These are phyloP conservation scores for Condylura cristata DNA, from an alignment of 2,113 vertebrate species.

Conservation along the genomic window DNA sequence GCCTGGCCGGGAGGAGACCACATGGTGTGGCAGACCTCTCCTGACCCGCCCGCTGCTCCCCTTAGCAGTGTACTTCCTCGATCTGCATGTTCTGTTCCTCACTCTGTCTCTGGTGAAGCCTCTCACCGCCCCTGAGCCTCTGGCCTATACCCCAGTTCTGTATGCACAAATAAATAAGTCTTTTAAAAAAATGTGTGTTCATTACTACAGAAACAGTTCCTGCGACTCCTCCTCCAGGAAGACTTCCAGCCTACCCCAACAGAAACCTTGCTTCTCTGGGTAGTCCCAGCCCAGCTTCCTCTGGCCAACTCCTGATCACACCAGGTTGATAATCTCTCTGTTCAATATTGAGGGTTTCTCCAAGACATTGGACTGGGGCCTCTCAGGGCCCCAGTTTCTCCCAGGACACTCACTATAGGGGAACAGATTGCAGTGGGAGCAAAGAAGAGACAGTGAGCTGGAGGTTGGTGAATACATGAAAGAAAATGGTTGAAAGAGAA, in stretches of 20 bases:
- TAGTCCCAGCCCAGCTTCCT: neutral
- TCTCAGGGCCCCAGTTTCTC: too few relatives aligned
- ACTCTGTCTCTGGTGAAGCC: too few relatives aligned
- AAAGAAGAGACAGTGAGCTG: neutral
- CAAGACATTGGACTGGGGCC: neutral
- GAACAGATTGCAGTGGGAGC: too few relatives aligned
- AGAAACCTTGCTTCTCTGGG: neutral
- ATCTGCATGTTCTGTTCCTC: too few relatives aligned
- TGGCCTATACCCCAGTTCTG: too few relatives aligned
- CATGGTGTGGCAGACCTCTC: too few relatives aligned
- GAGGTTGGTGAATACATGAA: neutral
- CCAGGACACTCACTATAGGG: neutral
- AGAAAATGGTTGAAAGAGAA: neutral
- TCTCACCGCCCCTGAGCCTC: too few relatives aligned
- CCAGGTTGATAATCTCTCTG: neutral
- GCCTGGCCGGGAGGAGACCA: too few relatives aligned
- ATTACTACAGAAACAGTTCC: neutral
- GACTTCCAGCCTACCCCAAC: neutral
- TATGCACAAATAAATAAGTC: too few relatives aligned
- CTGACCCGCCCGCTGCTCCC: too few relatives aligned
- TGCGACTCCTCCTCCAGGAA: neutral
- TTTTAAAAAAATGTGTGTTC: neutral
- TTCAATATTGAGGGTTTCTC: neutral
- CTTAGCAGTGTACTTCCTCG: too few relatives aligned
- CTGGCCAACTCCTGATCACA: neutral